Percentiles rank a stretch among this genome's conserved stretches.
Evolutionary conservation across 2,113 vertebrate species (phyloP).

Genomic region (Abramis brama): DNA sequence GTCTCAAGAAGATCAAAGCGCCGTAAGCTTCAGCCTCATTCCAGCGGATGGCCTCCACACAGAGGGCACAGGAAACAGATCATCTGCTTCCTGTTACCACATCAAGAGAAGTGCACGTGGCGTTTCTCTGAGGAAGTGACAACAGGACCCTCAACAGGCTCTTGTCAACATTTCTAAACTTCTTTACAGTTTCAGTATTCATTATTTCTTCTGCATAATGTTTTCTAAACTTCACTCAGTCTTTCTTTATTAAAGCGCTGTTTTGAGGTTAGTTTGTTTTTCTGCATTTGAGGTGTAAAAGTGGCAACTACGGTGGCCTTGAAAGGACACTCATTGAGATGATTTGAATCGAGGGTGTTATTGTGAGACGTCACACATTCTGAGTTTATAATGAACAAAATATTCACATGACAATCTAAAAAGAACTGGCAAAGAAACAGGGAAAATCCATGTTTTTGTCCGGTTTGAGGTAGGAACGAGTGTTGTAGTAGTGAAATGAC

Average conservation of each 20-base stretch:
- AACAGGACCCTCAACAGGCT: slow-evolving; percentile 15
- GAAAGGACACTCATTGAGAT: slow-evolving; percentile 46
- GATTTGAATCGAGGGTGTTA: not conserved
- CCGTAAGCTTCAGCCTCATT: slow-evolving; percentile 74
- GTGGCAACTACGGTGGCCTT: slow-evolving; percentile 53
- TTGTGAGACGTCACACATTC: slow-evolving; percentile 1
- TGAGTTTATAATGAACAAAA: slow-evolving; percentile 31
- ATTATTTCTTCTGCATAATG: slow-evolving; percentile 23
- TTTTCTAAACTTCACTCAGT: slow-evolving; percentile 17
- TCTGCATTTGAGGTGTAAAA: slow-evolving; percentile 50
- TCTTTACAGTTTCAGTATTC: slow-evolving; percentile 62
- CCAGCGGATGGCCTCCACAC: slow-evolving; percentile 45
- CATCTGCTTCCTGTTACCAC: slow-evolving; percentile 44
- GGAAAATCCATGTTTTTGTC: not conserved
- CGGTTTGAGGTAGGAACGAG: not conserved
- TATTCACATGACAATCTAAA: not conserved
- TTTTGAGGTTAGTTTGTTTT: slow-evolving; percentile 25
- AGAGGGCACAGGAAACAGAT: slow-evolving; percentile 54
- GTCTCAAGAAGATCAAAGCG: slow-evolving; percentile 94
- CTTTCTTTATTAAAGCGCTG: slow-evolving; percentile 24
- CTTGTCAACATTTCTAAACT: slow-evolving; percentile 67
- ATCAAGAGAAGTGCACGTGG: slow-evolving; percentile 48
- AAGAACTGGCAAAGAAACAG: not conserved
- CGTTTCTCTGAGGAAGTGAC: slow-evolving; percentile 46
- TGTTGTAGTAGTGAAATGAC: not conserved